Base-by-base conservation (phyloP, 2,888 invertebrate genomes). In the Volucella inanis region DNA sequence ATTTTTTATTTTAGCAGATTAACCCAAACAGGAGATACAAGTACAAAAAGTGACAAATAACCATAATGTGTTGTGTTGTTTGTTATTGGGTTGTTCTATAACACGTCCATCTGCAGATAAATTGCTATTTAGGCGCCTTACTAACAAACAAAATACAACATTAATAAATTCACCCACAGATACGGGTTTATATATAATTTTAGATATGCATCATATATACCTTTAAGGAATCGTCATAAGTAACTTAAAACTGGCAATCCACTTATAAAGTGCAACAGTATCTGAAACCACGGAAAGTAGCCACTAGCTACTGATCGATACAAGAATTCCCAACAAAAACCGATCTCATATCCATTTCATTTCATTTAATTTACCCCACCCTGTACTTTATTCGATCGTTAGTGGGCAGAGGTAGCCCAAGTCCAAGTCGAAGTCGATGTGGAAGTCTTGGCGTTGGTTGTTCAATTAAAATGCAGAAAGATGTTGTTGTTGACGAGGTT, bases 111-210 rank as follows among this genome's bases (percentile, higher is more conserved):
- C 71, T 71, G 49, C 64, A 76, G 61, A 49, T 71, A 80, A 80
- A 84, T 80, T 70, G 71, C 75, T 80, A 71, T 84, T 75, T 80
- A 84, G 55, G 80, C 84, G 80, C 84, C 84, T 61, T 74, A 57
- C 15, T 47, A 18, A 39, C 41, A n/a, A 38, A 67, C 59, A 55
- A 65, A 49, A 65, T 72, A 45, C 18, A 47, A 22, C 22, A n/a
- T 39, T 49, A 45, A 57, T 31, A 31, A 59, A 52, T 54, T 15
- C 41, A 68, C 55, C 50, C 64, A 54, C 52, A 75, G 55, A 64
- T 74, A 49, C 72, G 59, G 31, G 31, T 31, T 31, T 31, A 31
- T 6, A 31, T 31, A 31, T 6, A 1, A 31, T 6, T 31, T 6
- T 31, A 31, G 6, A 31, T 31, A 31, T 31, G 31, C 6, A 6